These are phyloP conservation scores for Alcis repandata DNA, from an alignment of 2,888 invertebrate species.

Conservation along the genomic window DNA sequence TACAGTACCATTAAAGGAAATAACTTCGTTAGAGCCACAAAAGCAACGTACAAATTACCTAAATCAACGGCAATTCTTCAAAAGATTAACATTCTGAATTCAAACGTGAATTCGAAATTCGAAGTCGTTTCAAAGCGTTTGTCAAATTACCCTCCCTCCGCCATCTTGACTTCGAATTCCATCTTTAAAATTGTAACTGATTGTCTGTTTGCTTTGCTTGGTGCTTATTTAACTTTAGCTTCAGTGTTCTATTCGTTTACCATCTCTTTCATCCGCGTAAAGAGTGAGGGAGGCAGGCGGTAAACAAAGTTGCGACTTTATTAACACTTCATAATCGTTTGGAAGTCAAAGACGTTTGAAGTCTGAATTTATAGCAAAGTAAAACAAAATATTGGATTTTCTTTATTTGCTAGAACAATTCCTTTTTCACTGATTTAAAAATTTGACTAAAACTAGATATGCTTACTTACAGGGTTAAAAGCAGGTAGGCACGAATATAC, in stretches of 20 bases:
- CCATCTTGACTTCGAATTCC: conserved; percentile 57
- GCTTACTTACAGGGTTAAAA: no score
- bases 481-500: no score
- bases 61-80: conserved; percentile 38
- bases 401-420: conserved; percentile 2
- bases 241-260: conserved; percentile 32
- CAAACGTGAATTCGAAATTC: conserved; percentile 46
- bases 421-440: neutral
- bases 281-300: conserved; percentile 21
- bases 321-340: conserved; percentile 39
- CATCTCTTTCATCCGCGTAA: conserved; percentile 29
- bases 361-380: conserved; percentile 21
- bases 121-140: conserved; percentile 50
- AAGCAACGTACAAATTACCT: conserved; percentile 34
- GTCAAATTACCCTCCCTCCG: conserved; percentile 48
- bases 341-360: conserved; percentile 25
- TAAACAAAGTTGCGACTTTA: conserved; percentile 33
- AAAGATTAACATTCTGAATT: conserved; percentile 49
- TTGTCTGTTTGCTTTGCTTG: conserved; percentile 83
- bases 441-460: no score
- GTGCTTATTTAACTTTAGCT: conserved; percentile 75
- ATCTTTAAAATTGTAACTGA: conserved; percentile 82
- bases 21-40: conserved; percentile 24
- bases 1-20: conserved; percentile 10
- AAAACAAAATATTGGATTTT: conserved; percentile 9